Evolutionary conservation across 2,113 vertebrate species (phyloP), one percentile per base, ranked within the genome.

Genomic region (Dendrocopos noguchii): DNA sequence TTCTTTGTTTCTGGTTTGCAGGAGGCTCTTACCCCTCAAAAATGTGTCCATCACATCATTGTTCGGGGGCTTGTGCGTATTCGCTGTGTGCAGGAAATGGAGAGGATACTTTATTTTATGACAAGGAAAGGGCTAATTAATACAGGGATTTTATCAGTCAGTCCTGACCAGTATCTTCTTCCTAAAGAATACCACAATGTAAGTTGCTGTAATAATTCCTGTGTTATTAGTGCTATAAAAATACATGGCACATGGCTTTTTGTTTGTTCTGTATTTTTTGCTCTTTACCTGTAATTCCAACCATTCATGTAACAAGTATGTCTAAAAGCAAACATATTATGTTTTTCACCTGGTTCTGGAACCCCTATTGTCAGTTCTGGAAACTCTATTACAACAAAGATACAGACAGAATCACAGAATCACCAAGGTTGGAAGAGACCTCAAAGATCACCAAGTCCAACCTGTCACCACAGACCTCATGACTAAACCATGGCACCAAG

Each of bases 121-220:
- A 99, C 98, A 15, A 98, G 99, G 64, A 99, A 99, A 97, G 99
- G 99, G 21, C 97, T 99, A 71, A 98, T 99, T 96, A 99, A 99
- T 94, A 99, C 99, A 1, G 99, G 99, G 7, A 98, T 98, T 31
- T 97, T 99, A 93, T 97, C 97, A 7, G 98, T 98, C 79, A 81
- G 88, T 47, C 53, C 94, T 15, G 98, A 97, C 83, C 97, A 97
- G 78, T 98, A 97, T 31, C 98, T 99, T 63, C 98, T 99, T 76
- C 99, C 99, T 15, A 98, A 98, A 56, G 97, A 98, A 31, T 98
- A 98, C 87, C 97, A 97, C 96, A 97, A 96, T 19, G 99, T 99
- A 97, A 96, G 99, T 93, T 65, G 31, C 60, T 33, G 12, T 67
- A 64, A 47, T 42, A 52, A 70, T 75, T 14, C 31, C 18, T 61